Base-by-base conservation (phyloP, 2,113 vertebrate species). In the Gallinago undulata region DNA sequence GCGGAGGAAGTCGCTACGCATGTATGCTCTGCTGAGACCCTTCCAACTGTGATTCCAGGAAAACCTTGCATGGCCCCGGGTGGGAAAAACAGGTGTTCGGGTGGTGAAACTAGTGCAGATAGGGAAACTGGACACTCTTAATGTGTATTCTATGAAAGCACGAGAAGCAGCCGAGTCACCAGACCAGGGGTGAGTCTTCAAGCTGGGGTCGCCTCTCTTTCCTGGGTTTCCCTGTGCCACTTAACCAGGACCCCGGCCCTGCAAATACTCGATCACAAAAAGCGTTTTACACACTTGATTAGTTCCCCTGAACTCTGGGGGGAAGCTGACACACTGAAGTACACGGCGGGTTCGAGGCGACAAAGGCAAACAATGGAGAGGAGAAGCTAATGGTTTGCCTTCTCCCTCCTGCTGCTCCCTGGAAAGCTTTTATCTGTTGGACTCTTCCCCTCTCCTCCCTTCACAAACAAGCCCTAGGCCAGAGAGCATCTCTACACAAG, bases 1-100 rank as follows among this genome's bases (percentile, higher is more conserved):
- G 88, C 78, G 69, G 77, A 92, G 95, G 95, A 96, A 96, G 94
- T 31, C 0, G 6, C 50, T 77, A n/a, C 8, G 23, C 4, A 0
- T 84, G 39, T 77, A 94, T 27, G 94, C 94, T 96, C 13, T 3
- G 56, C 62, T 80, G 93, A 94, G 87, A 96, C 91, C 86, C 93
- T 94, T 89, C 95, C 89, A 89, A 27, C 95, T 96, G 94, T 93
- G 93, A 94, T 93, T 96, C 91, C 96, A 97, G 96, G 91, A 94
- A 89, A 94, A 57, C 27, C 66, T 16, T 48, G 35, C 57, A 35
- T 5, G 67, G 70, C 33, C 48, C 37, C 0, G 0, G 1, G 0
- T 53, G 62, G n/a, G 62, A 62, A 73, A 86, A 87, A 39, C n/a
- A 66, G 28, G 57, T 43, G 57, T 76, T 60, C 9, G 3, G 45